A percentile compares a stretch with the other conserved stretches of the same genome.
Evolutionary conservation across 2,888 invertebrate species (phyloP).

Genomic region (Cheilosia soror): DNA sequence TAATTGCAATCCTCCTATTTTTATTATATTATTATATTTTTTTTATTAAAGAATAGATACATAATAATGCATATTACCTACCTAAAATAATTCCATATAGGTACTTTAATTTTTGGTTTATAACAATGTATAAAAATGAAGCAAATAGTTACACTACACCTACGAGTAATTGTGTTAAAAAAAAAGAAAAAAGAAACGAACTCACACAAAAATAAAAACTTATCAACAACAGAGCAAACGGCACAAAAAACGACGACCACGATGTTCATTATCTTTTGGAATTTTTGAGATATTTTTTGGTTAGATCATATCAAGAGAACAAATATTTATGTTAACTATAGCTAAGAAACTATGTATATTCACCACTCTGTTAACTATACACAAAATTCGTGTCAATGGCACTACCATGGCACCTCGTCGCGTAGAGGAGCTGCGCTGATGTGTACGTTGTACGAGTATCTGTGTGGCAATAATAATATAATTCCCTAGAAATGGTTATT

Average conservation of each 20-base stretch:
- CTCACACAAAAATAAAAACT: conserved; percentile 47
- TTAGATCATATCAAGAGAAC: conserved; percentile 67
- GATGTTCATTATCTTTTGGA: conserved; percentile 48
- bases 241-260: conserved; percentile 50
- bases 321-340: conserved; percentile 68
- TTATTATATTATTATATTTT: too few species aligned
- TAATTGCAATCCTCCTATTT: too few species aligned
- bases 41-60: too few species aligned
- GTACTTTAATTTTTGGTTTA: background rate
- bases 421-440: background rate
- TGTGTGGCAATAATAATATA: conserved; percentile 36
- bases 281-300: conserved; percentile 65
- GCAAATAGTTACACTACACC: too few species aligned
- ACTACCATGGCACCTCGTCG: conserved; percentile 46
- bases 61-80: too few species aligned
- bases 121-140: too few species aligned
- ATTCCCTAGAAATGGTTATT: conserved; percentile 62
- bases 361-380: conserved; percentile 43
- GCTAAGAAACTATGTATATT: conserved; percentile 55
- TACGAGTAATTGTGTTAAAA: too few species aligned
- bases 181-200: background rate
- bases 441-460: background rate
- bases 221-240: conserved; percentile 49
- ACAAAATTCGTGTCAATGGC: conserved; percentile 45
- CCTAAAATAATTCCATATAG: too few species aligned